Base-by-base conservation (phyloP, 2,888 invertebrate genomes). In the Hemaris fuciformis region DNA sequence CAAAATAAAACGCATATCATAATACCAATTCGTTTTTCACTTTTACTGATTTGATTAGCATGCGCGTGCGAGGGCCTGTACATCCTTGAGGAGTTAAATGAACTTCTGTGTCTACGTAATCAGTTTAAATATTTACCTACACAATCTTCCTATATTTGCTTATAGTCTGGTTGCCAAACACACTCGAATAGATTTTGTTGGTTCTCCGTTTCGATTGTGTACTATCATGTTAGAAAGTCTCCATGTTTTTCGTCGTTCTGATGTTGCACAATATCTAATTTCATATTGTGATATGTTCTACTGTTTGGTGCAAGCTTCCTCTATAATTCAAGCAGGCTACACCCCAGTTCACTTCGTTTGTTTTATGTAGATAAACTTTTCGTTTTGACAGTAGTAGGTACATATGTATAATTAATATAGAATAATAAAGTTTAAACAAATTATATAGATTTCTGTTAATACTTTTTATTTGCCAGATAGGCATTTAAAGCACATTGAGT, bases 141-240 rank as follows among this genome's bases (percentile, higher is more conserved):
- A 66, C 66, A 72, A 70, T 74, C 64, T 64, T 73, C 60, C 62
- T 62, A 62, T 76, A 69, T 72, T 74, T 75, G 60, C 67, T 67
- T 67, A 59, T 62, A 65, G 66, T 66, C 60, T 67, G 43, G 63
- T 70, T 72, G 70, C 70, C 69, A 74, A 74, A 74, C 70, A 74
- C 64, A 69, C 71, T 70, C 63, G 62, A 73, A 67, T 67, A 66
- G 66, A 68, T 66, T 72, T 62, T 66, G 65, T 70, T 67, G 57
- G 65, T 66, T 60, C 64, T 41, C 62, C 60, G 59, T 57, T 60
- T 60, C 61, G 61, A 22, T 42, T 59, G 18, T 57, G 64, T 68
- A 71, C 65, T 67, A 57, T 66, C 61, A 22, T 42, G 62, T 18
- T 62, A 62, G 64, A 62, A 71, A 65, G 48, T 68, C 27, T 61